Percentiles rank a stretch among this genome's conserved stretches.
phyloP scores from a whole-genome alignment of 2,888 invertebrate genomes.

The Clanis bilineata region DNA sequence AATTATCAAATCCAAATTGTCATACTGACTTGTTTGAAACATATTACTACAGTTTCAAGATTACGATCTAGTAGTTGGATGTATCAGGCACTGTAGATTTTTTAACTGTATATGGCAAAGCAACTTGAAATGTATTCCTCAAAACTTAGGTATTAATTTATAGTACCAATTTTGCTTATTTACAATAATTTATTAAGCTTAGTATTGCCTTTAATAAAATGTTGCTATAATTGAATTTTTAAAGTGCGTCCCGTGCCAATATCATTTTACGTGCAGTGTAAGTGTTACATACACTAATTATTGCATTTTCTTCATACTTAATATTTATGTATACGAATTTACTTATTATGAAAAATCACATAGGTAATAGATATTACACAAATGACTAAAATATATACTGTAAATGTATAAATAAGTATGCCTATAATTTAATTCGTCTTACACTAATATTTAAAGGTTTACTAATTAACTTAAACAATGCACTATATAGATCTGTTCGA shows the following conservation, averaged over 20 bases:
- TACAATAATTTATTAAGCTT: constrained; percentile 8
- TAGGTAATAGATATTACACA: too few relatives aligned
- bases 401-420: background rate
- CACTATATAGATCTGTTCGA: background rate
- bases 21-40: background rate
- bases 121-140: background rate
- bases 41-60: background rate
- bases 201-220: background rate
- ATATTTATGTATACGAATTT: background rate
- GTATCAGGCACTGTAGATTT: background rate
- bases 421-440: background rate
- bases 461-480: background rate
- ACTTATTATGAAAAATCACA: too few relatives aligned
- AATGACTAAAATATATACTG: background rate
- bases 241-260: constrained; percentile 14
- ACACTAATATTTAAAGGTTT: background rate
- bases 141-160: background rate
- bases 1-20: constrained; percentile 20
- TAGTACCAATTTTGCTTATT: background rate
- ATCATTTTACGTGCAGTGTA: constrained; percentile 13
- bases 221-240: background rate
- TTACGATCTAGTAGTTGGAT: background rate
- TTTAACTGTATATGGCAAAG: background rate
- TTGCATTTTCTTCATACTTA: background rate
- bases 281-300: constrained; percentile 3